phyloP scores from a whole-genome alignment of 2,113 vertebrate species.

The Eulemur rufifrons region DNA sequence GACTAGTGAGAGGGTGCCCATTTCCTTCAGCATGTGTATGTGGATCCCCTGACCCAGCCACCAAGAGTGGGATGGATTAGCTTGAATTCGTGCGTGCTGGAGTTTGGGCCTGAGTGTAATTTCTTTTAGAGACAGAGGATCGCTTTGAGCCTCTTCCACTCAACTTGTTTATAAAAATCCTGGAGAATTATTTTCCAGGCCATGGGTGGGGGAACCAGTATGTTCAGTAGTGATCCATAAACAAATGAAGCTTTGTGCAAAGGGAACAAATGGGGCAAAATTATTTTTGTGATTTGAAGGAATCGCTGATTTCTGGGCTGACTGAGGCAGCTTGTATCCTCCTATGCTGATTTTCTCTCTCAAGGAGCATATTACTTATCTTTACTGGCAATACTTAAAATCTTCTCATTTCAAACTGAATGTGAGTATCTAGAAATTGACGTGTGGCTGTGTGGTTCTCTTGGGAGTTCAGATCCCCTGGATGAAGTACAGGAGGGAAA shows the following conservation, averaged over 20 bases:
- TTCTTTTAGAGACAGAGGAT: slow-evolving; percentile 24
- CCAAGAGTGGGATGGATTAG: background rate
- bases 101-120: slow-evolving; percentile 37
- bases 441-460: slow-evolving; percentile 43
- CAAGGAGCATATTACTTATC: slow-evolving; percentile 43
- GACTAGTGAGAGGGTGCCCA: background rate
- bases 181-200: slow-evolving; percentile 65
- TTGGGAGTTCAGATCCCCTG: slow-evolving; percentile 50
- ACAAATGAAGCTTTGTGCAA: slow-evolving; percentile 53
- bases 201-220: background rate
- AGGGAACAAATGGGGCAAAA: slow-evolving; percentile 28
- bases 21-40: background rate
- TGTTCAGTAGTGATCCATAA: slow-evolving; percentile 59
- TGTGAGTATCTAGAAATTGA: slow-evolving; percentile 63
- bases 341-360: slow-evolving; percentile 20
- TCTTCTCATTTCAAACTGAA: slow-evolving; percentile 56
- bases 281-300: slow-evolving; percentile 50
- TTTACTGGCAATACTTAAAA: slow-evolving; percentile 47
- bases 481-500: slow-evolving; percentile 46
- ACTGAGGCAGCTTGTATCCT: background rate
- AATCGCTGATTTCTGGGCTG: slow-evolving; percentile 19
- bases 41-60: background rate
- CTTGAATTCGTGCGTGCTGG: background rate
- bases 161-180: slow-evolving; percentile 65
- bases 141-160: background rate